phyloP scores from a whole-genome alignment of 2,797 vertebrate genomes.

The Anomalospiza imberbis region DNA sequence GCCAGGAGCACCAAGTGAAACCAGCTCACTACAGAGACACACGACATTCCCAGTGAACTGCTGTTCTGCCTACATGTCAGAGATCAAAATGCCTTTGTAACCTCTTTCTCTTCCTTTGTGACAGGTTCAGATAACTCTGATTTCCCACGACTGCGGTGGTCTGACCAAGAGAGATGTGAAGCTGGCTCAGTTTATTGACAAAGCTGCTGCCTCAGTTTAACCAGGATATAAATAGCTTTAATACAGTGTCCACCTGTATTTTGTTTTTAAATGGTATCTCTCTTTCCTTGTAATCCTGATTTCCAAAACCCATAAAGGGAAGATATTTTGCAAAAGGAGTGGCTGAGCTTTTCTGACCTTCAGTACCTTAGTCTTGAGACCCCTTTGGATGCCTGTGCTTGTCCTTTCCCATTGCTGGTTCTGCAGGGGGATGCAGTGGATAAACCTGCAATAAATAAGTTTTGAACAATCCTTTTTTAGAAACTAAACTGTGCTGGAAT shows the following conservation, averaged over 20 bases:
- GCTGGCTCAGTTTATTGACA: constrained; percentile 93
- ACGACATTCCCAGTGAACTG: background rate
- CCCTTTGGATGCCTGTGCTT: background rate
- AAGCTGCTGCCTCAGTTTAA: constrained; percentile 74
- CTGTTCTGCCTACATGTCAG: background rate
- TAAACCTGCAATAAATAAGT: background rate
- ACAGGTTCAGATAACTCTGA: constrained; percentile 94
- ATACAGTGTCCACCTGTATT: background rate
- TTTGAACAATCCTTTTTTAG: background rate
- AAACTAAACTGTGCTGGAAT: background rate
- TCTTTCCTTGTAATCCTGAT: background rate
- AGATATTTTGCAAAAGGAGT: background rate
- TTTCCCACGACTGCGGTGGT: constrained; percentile 88
- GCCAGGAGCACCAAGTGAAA: background rate
- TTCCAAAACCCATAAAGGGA: background rate
- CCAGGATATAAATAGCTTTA: background rate
- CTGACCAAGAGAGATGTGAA: constrained; percentile 89
- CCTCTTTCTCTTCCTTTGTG: constrained; percentile 3
- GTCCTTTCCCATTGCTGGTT: background rate
- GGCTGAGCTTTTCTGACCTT: background rate
- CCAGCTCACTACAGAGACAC: background rate
- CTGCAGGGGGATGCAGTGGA: background rate
- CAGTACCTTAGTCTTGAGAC: background rate
- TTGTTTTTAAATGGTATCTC: background rate
- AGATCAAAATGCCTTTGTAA: background rate